Percentiles rank a stretch among this genome's conserved stretches.
These are phyloP conservation scores for Kradibia gibbosae DNA, from an alignment of 1,140 invertebrate genomes.

Conservation along the genomic window DNA sequence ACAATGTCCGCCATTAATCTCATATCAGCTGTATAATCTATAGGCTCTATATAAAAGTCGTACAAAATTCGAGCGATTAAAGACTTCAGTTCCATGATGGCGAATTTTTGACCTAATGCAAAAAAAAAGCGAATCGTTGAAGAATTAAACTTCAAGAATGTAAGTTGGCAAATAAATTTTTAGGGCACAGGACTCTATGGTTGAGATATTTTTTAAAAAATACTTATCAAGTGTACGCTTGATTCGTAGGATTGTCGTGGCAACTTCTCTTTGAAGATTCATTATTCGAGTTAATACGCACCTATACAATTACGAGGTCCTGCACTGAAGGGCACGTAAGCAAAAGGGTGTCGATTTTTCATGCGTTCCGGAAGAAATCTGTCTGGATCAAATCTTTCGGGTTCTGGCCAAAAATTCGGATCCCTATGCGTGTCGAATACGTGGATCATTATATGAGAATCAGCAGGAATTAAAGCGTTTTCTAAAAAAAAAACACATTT, in stretches of 20 bases:
- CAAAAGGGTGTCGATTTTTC: slow-evolving; percentile 70
- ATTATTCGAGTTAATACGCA: slow-evolving; percentile 49
- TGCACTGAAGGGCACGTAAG: slow-evolving; percentile 79
- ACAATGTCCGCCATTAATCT: slow-evolving; percentile 51
- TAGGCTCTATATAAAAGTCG: slow-evolving; percentile 54
- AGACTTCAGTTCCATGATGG: slow-evolving; percentile 54
- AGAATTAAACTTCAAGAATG: not conserved
- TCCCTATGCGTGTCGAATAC: slow-evolving; percentile 78
- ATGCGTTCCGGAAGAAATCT: slow-evolving; percentile 77
- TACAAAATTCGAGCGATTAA: slow-evolving; percentile 50
- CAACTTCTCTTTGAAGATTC: too few species aligned
- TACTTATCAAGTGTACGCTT: too few species aligned
- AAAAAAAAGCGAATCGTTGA: not conserved
- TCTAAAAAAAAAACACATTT: slow-evolving; percentile 30
- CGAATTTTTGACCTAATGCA: slow-evolving; percentile 58
- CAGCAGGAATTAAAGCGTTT: slow-evolving; percentile 36
- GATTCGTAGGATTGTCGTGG: too few species aligned
- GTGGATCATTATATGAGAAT: slow-evolving; percentile 67
- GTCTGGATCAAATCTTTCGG: slow-evolving; percentile 82
- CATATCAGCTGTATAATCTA: slow-evolving; percentile 40
- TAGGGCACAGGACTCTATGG: too few species aligned
- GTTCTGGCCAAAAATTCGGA: slow-evolving; percentile 79
- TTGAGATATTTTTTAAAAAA: too few species aligned
- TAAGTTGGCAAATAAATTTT: too few species aligned
- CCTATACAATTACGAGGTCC: slow-evolving; percentile 83